phyloP scores from a whole-genome alignment of 92 coral and sea anemone species.

The Epizoanthus illoricatus region DNA sequence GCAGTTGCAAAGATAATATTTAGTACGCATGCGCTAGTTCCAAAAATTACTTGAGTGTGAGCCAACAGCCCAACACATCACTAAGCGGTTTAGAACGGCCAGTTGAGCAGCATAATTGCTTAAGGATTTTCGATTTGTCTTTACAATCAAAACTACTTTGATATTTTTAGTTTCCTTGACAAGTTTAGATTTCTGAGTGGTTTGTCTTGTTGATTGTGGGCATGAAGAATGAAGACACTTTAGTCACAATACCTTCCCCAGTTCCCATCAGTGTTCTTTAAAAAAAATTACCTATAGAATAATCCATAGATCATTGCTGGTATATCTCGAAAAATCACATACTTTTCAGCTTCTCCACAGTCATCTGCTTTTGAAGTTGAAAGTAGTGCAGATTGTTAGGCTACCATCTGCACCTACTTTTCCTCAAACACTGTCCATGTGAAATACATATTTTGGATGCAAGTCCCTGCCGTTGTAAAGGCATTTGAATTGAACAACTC shows the following conservation, averaged over 20 bases:
- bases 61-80: no score
- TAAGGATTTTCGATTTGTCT: no score
- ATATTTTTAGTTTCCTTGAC: no score
- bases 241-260: constrained; percentile 44
- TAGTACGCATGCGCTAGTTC: no score
- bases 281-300: constrained; percentile 43
- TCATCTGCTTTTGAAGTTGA: constrained; percentile 64
- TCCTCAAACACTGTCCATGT: constrained; percentile 51
- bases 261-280: constrained; percentile 46
- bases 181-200: no score
- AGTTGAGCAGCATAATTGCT: no score
- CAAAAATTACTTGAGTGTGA: no score
- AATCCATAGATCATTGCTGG: constrained; percentile 40
- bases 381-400: constrained; percentile 49
- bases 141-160: no score
- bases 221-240: constrained; percentile 42
- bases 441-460: constrained; percentile 57
- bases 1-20: no score
- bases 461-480: constrained; percentile 43
- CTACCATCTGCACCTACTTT: constrained; percentile 40
- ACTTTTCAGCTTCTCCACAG: constrained; percentile 48
- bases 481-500: constrained; percentile 31
- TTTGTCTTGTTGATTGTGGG: no score
- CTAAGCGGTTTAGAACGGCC: no score
- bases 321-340: constrained; percentile 59